Evolutionary conservation across 2,888 invertebrate species (phyloP).

Genomic region (Bombyx huttoni): DNA sequence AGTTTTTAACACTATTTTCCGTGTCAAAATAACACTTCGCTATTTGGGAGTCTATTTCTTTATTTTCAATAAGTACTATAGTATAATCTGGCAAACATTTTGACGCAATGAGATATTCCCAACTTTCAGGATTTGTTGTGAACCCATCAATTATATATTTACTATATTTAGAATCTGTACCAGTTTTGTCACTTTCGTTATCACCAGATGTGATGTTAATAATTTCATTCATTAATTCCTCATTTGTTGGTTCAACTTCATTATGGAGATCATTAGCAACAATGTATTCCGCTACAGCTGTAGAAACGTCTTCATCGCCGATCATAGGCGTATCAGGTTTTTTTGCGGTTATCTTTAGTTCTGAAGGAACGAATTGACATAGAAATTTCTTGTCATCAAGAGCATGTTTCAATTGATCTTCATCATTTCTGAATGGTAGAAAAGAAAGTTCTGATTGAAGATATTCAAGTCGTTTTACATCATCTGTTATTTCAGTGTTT

Average conservation of each 20-base stretch:
- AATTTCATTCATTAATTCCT: slow-evolving; percentile 55
- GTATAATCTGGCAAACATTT: slow-evolving; percentile 69
- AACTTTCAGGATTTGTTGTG: slow-evolving; percentile 57
- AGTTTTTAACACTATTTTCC: slow-evolving; percentile 26
- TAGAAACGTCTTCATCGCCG: slow-evolving; percentile 56
- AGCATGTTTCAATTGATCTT: slow-evolving; percentile 26
- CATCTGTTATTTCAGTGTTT: background rate
- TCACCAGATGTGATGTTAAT: slow-evolving; percentile 41
- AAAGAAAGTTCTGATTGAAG: slow-evolving; percentile 19
- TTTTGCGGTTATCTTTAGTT: slow-evolving; percentile 22
- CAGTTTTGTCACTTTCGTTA: slow-evolving; percentile 22
- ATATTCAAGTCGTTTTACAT: slow-evolving; percentile 15
- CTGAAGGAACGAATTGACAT: slow-evolving; percentile 42
- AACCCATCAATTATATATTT: slow-evolving; percentile 76
- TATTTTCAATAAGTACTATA: slow-evolving; percentile 65
- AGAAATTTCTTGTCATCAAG: slow-evolving; percentile 21
- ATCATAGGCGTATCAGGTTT: slow-evolving; percentile 47
- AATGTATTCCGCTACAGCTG: slow-evolving; percentile 44
- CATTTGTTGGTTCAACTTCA: slow-evolving; percentile 44
- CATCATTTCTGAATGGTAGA: slow-evolving; percentile 38
- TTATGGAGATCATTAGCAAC: slow-evolving; percentile 46
- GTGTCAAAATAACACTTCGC: slow-evolving; percentile 42
- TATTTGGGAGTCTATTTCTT: slow-evolving; percentile 43
- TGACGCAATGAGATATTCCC: slow-evolving; percentile 49
- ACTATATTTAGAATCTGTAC: slow-evolving; percentile 35